Conservation (phyloP, 30 jellyfish, hydroid and myxozoan species). For the Turritopsis rubra region DNA sequence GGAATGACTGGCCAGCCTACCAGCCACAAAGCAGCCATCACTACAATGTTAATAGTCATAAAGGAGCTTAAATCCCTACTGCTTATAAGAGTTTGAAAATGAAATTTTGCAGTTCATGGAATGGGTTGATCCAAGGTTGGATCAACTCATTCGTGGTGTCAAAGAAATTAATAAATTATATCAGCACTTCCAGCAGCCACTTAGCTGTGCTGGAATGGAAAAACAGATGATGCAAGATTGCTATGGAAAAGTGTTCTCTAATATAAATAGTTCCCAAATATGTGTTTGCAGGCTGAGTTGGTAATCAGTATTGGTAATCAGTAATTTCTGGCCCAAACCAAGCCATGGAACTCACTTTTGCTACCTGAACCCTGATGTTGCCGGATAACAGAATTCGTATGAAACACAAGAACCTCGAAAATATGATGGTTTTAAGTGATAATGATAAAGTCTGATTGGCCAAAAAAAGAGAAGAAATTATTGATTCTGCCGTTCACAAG, state of each 20-base stretch:
- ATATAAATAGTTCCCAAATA: not conserved
- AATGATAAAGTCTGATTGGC: slow-evolving; percentile 15
- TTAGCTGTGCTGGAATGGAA: not conserved
- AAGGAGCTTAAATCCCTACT: not conserved
- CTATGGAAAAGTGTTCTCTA: not conserved
- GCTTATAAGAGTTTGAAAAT: not conserved
- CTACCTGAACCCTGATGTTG: not conserved
- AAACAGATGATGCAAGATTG: not conserved
- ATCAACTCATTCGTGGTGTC: not conserved
- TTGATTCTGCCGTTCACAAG: not conserved
- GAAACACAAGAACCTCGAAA: not conserved
- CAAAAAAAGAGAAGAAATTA: slow-evolving; percentile 10
- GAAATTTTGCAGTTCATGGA: not conserved
- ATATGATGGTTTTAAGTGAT: not conserved
- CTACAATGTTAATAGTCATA: not conserved
- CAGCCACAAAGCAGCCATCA: not conserved
- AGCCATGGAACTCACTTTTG: slow-evolving; percentile 8
- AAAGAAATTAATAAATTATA: not conserved
- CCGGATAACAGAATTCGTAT: not conserved
- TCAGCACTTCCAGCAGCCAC: not conserved
- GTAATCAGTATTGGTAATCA: too few relatives aligned
- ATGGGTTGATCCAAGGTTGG: not conserved
- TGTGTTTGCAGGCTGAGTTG: not conserved
- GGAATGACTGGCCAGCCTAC: not conserved
- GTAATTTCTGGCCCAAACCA: slow-evolving; percentile 19